phyloP scores from a whole-genome alignment of 2,797 vertebrate species.

The Crenichthys baileyi region DNA sequence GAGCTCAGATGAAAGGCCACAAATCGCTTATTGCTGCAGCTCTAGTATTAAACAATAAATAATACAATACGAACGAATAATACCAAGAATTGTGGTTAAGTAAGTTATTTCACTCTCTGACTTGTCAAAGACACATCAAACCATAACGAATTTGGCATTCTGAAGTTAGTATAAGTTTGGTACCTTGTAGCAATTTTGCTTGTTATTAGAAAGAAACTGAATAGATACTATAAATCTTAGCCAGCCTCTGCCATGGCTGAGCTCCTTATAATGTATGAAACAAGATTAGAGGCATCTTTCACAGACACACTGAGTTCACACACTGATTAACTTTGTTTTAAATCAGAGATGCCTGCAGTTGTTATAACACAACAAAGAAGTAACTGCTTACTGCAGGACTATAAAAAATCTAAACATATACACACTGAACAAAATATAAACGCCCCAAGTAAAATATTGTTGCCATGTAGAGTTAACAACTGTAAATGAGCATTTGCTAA shows the following conservation, averaged over 20 bases:
- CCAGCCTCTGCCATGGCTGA: not conserved
- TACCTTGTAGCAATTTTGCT: not conserved
- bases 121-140: not conserved
- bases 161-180: not conserved
- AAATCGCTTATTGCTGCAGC: not conserved
- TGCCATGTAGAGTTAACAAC: too few species aligned
- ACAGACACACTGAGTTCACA: not conserved
- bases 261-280: slow-evolving; percentile 17
- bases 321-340: slow-evolving; percentile 16
- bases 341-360: slow-evolving; percentile 11
- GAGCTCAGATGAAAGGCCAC: not conserved
- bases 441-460: too few species aligned
- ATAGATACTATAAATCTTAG: not conserved
- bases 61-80: not conserved
- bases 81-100: not conserved
- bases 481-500: too few species aligned
- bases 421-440: too few species aligned
- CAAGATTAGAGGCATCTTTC: slow-evolving; percentile 2
- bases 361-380: not conserved
- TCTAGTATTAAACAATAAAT: not conserved
- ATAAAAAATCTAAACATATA: too few species aligned
- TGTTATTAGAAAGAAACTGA: not conserved
- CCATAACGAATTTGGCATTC: not conserved
- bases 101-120: too few species aligned
- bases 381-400: not conserved